A percentile compares a stretch with the other conserved stretches of the same genome.
phyloP scores from a whole-genome alignment of 2,113 vertebrate genomes.

The Anas platyrhynchos region DNA sequence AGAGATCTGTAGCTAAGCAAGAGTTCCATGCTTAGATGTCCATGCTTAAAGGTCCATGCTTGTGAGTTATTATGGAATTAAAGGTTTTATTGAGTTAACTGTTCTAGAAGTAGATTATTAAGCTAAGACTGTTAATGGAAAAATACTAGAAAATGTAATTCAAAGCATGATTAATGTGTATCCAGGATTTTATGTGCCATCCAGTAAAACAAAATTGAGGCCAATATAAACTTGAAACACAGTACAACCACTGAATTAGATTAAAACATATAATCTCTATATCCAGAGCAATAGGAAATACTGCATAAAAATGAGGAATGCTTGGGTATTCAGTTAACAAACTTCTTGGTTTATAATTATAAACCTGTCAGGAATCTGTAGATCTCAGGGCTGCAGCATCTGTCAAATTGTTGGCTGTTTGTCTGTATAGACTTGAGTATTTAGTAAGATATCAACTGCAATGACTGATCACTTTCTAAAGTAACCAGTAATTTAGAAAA shows the following conservation, averaged over 20 bases:
- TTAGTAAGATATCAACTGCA: background rate
- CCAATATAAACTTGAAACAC: background rate
- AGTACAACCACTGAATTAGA: background rate
- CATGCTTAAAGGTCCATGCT: background rate
- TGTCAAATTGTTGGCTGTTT: background rate
- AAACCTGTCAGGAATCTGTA: background rate
- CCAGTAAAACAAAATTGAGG: background rate
- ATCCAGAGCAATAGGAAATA: background rate
- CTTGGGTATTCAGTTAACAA: background rate
- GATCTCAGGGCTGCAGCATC: background rate
- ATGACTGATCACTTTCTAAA: background rate
- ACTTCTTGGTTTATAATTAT: background rate
- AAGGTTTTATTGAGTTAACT: background rate
- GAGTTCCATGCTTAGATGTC: background rate
- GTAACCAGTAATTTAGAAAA: background rate
- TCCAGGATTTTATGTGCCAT: background rate
- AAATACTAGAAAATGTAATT: constrained; percentile 12
- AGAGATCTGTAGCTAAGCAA: background rate
- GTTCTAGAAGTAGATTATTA: background rate
- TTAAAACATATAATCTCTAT: background rate
- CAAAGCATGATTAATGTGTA: background rate
- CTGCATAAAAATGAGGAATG: background rate
- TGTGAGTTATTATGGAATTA: background rate
- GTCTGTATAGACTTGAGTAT: background rate
- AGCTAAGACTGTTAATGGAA: background rate